These are phyloP conservation scores for Corvus cornix DNA, from an alignment of 2,113 vertebrate genomes.

Conservation along the genomic window DNA sequence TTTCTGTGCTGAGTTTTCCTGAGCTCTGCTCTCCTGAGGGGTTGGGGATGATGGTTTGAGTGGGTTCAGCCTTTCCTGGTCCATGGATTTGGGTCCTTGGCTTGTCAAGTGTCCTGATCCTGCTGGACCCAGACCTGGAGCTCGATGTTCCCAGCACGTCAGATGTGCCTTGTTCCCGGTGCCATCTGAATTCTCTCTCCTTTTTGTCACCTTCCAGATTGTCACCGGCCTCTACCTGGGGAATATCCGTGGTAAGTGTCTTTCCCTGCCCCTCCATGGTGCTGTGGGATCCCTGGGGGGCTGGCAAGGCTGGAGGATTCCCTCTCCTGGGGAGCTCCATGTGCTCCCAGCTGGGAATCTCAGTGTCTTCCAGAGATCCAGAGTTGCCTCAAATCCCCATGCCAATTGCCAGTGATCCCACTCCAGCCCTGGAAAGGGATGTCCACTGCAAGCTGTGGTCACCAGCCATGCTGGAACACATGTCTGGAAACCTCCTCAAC, in stretches of 20 bases:
- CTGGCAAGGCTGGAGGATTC: not conserved
- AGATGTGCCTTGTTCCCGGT: accelerated
- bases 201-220: conserved; percentile 69
- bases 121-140: not conserved
- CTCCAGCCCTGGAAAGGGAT: not conserved
- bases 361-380: not conserved
- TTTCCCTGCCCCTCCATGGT: accelerated
- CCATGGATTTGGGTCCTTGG: not conserved
- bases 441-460: accelerated
- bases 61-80: not conserved
- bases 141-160: accelerated
- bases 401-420: not conserved
- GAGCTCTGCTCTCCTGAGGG: not conserved
- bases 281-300: not conserved
- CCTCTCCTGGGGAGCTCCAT: not conserved
- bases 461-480: too few species aligned
- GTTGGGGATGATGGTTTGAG: not conserved
- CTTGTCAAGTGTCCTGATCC: not conserved
- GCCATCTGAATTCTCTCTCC: not conserved
- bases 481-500: not conserved
- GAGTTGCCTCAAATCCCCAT: not conserved
- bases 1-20: not conserved
- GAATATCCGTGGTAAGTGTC: conserved; percentile 83
- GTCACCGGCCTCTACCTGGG: conserved; percentile 87
- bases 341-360: not conserved